Evolutionary conservation across 2,888 invertebrate species (phyloP).

Genomic region (Lottia scabra): DNA sequence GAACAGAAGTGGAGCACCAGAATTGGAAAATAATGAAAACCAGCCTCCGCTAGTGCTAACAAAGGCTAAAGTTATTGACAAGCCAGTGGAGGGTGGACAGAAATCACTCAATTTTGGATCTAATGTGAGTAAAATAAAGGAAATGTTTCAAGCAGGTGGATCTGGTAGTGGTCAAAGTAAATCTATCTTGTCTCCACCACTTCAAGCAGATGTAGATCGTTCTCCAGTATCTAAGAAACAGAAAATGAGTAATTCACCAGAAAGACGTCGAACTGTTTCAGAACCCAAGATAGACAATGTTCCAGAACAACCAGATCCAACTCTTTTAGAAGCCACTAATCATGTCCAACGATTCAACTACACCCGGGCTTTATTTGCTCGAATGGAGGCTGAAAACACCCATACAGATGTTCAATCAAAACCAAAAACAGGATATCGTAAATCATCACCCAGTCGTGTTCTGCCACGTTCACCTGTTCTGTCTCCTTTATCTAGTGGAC

Average conservation of each 20-base stretch:
- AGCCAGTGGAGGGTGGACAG: constrained; percentile 4
- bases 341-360: constrained; percentile 66
- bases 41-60: constrained; percentile 21
- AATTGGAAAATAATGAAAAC: constrained; percentile 28
- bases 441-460: constrained; percentile 38
- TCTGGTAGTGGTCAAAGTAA: neutral
- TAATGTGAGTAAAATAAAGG: constrained; percentile 61
- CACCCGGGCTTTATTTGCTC: constrained; percentile 65
- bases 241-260: constrained; percentile 29
- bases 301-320: constrained; percentile 23
- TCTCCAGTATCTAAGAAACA: constrained; percentile 44
- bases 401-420: constrained; percentile 20
- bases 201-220: neutral
- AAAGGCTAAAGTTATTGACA: constrained; percentile 22
- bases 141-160: constrained; percentile 52
- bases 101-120: constrained; percentile 35
- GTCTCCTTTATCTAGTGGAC: constrained; percentile 45
- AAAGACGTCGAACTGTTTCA: neutral
- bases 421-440: constrained; percentile 28
- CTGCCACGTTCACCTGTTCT: constrained; percentile 42
- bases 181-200: neutral
- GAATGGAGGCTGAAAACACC: constrained; percentile 60
- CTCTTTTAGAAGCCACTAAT: constrained; percentile 47
- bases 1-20: constrained; percentile 46
- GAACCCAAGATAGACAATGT: neutral